Base-by-base conservation (phyloP, 2,888 invertebrate species). In the Acheta domesticus region DNA sequence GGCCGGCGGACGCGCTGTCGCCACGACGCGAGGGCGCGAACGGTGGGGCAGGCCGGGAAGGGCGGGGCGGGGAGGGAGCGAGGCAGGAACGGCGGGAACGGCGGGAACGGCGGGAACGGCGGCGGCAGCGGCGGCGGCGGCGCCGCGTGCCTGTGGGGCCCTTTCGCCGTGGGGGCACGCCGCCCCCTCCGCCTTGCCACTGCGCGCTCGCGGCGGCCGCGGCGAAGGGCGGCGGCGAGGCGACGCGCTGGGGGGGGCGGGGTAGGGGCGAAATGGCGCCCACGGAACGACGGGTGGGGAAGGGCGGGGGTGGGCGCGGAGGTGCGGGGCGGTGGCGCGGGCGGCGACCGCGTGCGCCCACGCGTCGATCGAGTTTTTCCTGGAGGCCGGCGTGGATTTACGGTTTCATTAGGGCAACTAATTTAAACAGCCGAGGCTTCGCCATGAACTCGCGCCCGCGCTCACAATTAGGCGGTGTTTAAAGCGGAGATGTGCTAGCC, bases 391-490 rank as follows among this genome's bases (percentile, higher is more conserved):
- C 16, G n/a, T 14, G 62, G 62, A 62, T 62, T 62, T 62, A 62
- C 62, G 62, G 62, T 62, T 62, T 62, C 62, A 62, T 62, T 62
- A 62, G n/a, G 16, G 62, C 62, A 62, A 62, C 62, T 62, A 62
- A 62, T 19, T 62, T 19, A 62, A 62, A 62, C 62, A 62, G 16
- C n/a, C 62, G 62, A 62, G 5, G 14, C 62, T 36, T 36, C 36
- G 36, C 62, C 62, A n/a, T 62, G 62, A n/a, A 62, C 62, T 62
- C 62, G n/a, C 62, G 36, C 62, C n/a, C 62, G n/a, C 62, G 14
- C 62, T 62, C 62, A 62, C 36, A 62, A 62, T 62, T 62, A 62
- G 62, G 62, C n/a, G 62, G 62, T n/a, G n/a, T 62, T 62, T 62
- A n/a, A 62, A 62, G 62, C 16, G 14, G 62, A 62, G 62, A 62